Conservation (phyloP, 2,797 vertebrate genomes). For the Sebastes cheni region DNA sequence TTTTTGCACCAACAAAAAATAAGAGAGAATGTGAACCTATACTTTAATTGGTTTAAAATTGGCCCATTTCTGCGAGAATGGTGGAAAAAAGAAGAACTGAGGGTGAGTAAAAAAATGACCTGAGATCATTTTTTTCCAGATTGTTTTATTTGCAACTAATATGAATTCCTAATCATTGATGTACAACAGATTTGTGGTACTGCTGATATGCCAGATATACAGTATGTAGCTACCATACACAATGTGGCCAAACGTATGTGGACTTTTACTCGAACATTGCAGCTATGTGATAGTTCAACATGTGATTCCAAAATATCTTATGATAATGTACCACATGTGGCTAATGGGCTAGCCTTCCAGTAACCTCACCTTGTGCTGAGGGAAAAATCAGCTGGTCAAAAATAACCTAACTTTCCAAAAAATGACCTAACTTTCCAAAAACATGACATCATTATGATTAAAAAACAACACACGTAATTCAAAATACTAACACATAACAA, state of each 20-base stretch:
- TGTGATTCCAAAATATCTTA: background rate
- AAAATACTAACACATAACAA: background rate
- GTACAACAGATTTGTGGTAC: background rate
- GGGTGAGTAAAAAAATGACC: background rate
- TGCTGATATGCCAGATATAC: background rate
- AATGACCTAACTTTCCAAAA: no score
- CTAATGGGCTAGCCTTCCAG: background rate
- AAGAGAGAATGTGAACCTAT: background rate
- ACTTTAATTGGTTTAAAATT: background rate
- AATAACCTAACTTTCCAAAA: background rate
- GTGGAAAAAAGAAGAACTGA: background rate
- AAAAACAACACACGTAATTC: background rate
- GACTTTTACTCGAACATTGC: background rate
- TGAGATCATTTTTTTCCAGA: background rate
- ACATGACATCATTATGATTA: background rate
- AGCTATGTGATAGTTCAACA: background rate
- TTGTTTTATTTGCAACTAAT: constrained; percentile 5
- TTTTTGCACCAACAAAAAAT: no score
- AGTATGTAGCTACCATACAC: background rate
- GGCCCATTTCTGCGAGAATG: background rate
- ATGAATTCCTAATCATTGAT: background rate
- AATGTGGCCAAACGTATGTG: background rate
- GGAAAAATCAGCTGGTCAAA: background rate
- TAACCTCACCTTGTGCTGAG: background rate
- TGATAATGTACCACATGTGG: background rate